Evolutionary conservation across 2,888 invertebrate species (phyloP), one percentile per base, ranked within the genome.

Genomic region (Heliconius sara): DNA sequence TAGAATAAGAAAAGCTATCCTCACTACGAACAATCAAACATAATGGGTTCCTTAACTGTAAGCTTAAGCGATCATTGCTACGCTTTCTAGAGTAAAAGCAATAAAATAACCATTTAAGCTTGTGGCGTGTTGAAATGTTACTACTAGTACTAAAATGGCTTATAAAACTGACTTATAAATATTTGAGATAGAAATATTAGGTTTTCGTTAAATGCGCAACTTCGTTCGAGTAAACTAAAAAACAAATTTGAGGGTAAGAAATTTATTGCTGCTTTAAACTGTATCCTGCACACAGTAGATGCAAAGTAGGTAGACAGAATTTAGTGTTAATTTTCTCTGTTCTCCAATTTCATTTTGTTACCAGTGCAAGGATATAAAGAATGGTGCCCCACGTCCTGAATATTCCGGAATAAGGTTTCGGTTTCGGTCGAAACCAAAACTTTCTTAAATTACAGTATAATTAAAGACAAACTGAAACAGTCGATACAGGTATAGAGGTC

Each of bases 21-120:
- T 76, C 71, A 73, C 68, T 75, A 60, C 79, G 76, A 79, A 52
- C 73, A 68, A 78, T 63, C 75, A 77, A 81, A 81, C 73, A 80
- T 76, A 68, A 68, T 78, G 13, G 65, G 10, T 43, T 78, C n/a
- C 60, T 43, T n/a, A 57, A 74, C 60, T 30, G 43, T 52, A 19
- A 52, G 47, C 30, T 39, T 71, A n/a, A 71, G 72, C 77, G 81
- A 39, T 47, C 74, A 66, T 74, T 65, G 30, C 57, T 2, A 39
- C 30, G 57, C 57, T 57, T 73, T 57, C 22, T 57, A 73, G 3
- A 75, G 43, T 39, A 25, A 25, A 25, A 75, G 43, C 27, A 63
- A 75, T 75, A 63, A 75, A 75, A 75, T 43, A 43, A 65, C 34
- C 39, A 63, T 75, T 43, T 13, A 57, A 34, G 72, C 34, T 30